These are phyloP conservation scores for Phacellophora camtschatica DNA, from an alignment of 30 jellyfish, hydroid and myxozoan species.

Conservation along the genomic window DNA sequence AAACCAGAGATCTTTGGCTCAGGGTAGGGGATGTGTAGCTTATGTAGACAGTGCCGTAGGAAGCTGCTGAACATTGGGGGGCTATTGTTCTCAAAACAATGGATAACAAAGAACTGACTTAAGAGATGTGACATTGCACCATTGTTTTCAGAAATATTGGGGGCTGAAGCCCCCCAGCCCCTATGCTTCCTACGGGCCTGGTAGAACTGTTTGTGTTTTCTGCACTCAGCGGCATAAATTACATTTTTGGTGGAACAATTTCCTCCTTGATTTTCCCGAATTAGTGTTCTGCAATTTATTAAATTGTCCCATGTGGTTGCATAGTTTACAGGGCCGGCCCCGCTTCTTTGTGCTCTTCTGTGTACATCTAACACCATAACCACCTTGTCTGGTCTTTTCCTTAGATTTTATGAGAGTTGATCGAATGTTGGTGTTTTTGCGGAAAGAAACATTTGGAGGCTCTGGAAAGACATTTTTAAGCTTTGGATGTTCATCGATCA, in stretches of 20 bases:
- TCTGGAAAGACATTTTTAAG: not conserved
- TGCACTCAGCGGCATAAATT: not conserved
- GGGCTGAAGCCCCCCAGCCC: too few relatives aligned
- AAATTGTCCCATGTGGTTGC: not conserved
- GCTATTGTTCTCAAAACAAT: too few relatives aligned
- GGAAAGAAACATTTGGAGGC: not conserved
- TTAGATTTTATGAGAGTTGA: not conserved
- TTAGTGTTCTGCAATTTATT: not conserved
- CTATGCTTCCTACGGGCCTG: too few relatives aligned
- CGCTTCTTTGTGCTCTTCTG: not conserved
- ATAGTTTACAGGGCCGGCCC: not conserved
- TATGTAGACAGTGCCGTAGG: too few relatives aligned
- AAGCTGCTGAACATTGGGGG: too few relatives aligned
- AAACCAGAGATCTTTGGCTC: not conserved
- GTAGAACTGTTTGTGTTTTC: not conserved
- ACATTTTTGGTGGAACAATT: not conserved
- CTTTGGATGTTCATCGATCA: not conserved
- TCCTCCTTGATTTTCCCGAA: not conserved
- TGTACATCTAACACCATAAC: too few relatives aligned
- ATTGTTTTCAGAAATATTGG: too few relatives aligned
- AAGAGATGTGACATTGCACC: too few relatives aligned
- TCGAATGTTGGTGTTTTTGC: not conserved
- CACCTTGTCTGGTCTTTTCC: not conserved
- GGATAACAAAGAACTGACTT: too few relatives aligned
- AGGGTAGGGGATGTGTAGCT: not conserved